These are phyloP conservation scores for Napeogenes sylphis DNA, from an alignment of 2,888 invertebrate species.

Conservation along the genomic window DNA sequence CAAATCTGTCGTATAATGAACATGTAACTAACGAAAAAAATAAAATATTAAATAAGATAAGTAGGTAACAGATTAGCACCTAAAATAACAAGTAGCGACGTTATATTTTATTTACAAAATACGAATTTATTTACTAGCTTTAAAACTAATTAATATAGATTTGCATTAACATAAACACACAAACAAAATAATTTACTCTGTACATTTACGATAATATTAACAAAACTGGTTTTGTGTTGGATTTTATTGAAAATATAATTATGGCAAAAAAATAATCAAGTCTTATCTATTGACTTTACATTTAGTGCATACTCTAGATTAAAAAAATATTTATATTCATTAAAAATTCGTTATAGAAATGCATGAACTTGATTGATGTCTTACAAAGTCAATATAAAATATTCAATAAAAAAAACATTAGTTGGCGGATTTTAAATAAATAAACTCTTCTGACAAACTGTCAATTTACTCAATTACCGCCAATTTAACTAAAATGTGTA, in stretches of 20 bases:
- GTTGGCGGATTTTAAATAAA: background rate
- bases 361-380: background rate
- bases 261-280: constrained; percentile 61
- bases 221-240: constrained; percentile 55
- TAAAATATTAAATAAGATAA: constrained; percentile 39
- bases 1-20: constrained; percentile 28
- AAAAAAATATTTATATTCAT: too few species aligned
- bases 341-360: constrained; percentile 8
- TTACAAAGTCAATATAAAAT: constrained; percentile 9
- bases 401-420: constrained; percentile 4
- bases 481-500: constrained; percentile 27
- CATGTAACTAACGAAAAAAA: constrained; percentile 22
- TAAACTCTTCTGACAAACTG: background rate
- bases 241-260: constrained; percentile 54
- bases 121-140: constrained; percentile 58
- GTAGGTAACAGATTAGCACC: constrained; percentile 65
- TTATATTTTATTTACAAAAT: constrained; percentile 68
- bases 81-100: constrained; percentile 69
- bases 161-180: constrained; percentile 60
- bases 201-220: constrained; percentile 58
- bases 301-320: constrained; percentile 17
- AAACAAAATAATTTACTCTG: constrained; percentile 72
- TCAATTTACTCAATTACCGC: constrained; percentile 21
- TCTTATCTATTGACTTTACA: constrained; percentile 37
- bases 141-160: constrained; percentile 61